phyloP scores from a whole-genome alignment of 2,888 invertebrate species.

The Horisme vitalbata region DNA sequence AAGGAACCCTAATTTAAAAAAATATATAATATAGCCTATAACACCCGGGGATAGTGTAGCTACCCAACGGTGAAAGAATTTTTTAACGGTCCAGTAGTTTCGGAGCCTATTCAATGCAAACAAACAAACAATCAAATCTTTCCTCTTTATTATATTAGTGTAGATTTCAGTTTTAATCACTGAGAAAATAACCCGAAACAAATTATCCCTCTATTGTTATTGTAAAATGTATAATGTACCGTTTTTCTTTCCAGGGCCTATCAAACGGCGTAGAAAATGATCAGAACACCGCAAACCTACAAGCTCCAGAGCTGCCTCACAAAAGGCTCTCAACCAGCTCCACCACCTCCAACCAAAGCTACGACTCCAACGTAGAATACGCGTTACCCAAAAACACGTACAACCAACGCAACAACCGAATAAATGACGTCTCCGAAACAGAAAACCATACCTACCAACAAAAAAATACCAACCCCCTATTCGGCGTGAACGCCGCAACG shows the following conservation, averaged over 20 bases:
- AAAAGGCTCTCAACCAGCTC: constrained; percentile 74
- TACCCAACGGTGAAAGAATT: no score
- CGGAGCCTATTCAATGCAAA: no score
- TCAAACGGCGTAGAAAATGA: constrained; percentile 77
- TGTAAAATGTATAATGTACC: background rate
- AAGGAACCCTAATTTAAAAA: no score
- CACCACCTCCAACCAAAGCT: constrained; percentile 73
- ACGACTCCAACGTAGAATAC: constrained; percentile 72
- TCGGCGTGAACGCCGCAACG: constrained; percentile 76
- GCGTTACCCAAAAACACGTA: constrained; percentile 67
- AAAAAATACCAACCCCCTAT: constrained; percentile 71
- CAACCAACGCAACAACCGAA: constrained; percentile 53
- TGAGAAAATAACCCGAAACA: no score
- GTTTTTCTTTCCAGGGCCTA: constrained; percentile 59
- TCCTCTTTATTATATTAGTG: no score
- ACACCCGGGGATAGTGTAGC: no score
- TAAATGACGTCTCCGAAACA: constrained; percentile 53
- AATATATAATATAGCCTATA: no score
- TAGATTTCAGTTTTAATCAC: no score
- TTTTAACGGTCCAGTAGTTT: no score
- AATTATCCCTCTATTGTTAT: no score
- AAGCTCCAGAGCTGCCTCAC: constrained; percentile 60
- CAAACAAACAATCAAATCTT: no score
- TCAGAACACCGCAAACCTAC: constrained; percentile 68
- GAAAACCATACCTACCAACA: constrained; percentile 55